Evolutionary conservation across 2,113 vertebrate species (phyloP), one percentile per base, ranked within the genome.

Genomic region (Martes martes): DNA sequence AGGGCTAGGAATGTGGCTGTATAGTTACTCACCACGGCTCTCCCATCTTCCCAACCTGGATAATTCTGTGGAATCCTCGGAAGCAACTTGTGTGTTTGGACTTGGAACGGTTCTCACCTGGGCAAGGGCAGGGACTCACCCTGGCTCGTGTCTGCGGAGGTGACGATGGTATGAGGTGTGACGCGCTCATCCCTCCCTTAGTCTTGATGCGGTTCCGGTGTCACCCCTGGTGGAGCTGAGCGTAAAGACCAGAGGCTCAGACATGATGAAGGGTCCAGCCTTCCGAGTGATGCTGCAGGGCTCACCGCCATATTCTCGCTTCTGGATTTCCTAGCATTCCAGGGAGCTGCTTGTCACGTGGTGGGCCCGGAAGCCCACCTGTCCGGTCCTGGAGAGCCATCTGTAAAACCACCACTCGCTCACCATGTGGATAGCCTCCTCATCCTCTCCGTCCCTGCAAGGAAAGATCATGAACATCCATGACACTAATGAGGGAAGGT

Each of bases 221-320:
- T 71, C 11, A 2, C 42, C 50, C 1, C n/a, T 3, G 3, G 10
- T 65, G 5, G 7, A 84, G 24, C 11, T 0, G 6, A 78, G 59
- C 21, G 5, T 31, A 33, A 47, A 76, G 83, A 36, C 11, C 91
- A 55, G 87, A 16, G 26, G 63, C 5, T 26, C 83, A 63, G 13
- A 55, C 13, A 18, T 7, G 0, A 11, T 0, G 26, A 65, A 23
- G 16, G 10, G 19, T 28, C 33, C 96, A 69, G 71, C 31, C 78
- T 98, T 98, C 98, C 98, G 98, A 89, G 97, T 98, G 98, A 97
- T 19, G 14, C 98, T 98, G 97, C 92, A 83, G 91, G 97, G 93
- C 76, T 92, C 74, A 78, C 98, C 97, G 74, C 98, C 97, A 98
- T 97, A 95, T 97, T 97, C 97, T 93, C 85, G 92, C 96, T 50